Conservation (phyloP, 2,888 invertebrate genomes). For the Drosophila dives region DNA sequence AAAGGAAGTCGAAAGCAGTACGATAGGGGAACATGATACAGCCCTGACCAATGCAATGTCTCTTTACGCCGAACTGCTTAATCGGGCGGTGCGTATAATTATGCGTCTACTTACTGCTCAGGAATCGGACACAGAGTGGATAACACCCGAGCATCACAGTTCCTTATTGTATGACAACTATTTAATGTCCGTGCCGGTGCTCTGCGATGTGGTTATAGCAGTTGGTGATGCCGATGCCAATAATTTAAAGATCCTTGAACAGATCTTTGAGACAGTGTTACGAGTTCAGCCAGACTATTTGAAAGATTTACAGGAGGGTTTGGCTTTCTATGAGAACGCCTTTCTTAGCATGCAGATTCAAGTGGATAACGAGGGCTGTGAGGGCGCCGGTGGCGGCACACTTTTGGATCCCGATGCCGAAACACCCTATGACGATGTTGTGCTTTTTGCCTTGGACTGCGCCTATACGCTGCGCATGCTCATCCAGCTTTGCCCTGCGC, state of each 20-base stretch:
- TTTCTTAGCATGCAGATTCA: conserved; percentile 82
- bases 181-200: conserved; percentile 92
- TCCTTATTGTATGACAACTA: conserved; percentile 91
- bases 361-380: conserved; percentile 82
- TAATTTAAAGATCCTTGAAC: conserved; percentile 87
- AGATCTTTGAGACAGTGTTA: conserved; percentile 89
- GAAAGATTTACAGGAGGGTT: conserved; percentile 86
- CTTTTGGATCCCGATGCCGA: conserved; percentile 68
- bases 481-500: conserved; percentile 87
- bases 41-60: conserved; percentile 85
- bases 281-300: conserved; percentile 86
- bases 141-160: conserved; percentile 88
- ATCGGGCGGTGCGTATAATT: conserved; percentile 89
- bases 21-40: conserved; percentile 24
- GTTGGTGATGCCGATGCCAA: conserved; percentile 89
- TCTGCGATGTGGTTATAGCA: conserved; percentile 91
- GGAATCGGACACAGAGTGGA: conserved; percentile 90
- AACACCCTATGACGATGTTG: conserved; percentile 87
- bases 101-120: conserved; percentile 92
- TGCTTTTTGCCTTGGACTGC: conserved; percentile 89
- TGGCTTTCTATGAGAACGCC: conserved; percentile 86
- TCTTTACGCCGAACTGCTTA: conserved; percentile 87
- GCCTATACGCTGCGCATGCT: conserved; percentile 89
- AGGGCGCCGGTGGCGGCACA: conserved; percentile 77
- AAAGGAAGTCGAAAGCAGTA: conserved; percentile 82